Base-by-base conservation (phyloP, 2,113 vertebrate species). In the Holacanthus passer region DNA sequence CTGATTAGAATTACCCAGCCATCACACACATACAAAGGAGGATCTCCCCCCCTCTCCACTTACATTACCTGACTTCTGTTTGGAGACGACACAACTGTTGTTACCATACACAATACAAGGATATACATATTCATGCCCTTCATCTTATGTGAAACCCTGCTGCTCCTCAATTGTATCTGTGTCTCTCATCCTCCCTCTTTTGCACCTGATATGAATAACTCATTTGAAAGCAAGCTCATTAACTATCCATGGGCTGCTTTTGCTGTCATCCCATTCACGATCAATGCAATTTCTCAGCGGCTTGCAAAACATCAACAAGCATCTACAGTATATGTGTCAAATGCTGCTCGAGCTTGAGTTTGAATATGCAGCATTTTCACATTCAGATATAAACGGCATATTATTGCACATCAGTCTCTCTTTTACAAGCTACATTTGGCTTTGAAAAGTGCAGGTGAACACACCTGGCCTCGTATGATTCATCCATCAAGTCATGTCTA, bases 1-100 rank as follows among this genome's bases (percentile, higher is more conserved):
- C 74, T 91, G 90, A 91, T 92, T 85, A 85, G 89, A 91, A 92
- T 88, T 85, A 84, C 85, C 83, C 81, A 86, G 71, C 78, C 88
- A 77, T 87, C 87, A 77, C 90, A 81, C 68, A 76, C 83, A 77
- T 73, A 87, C 81, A 82, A 77, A 89, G 75, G 71, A 77, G 80
- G 82, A 71, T 78, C 87, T 84, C 70, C 78, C 37, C n/a, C 52
- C 73, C 22, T 76, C 73, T 73, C 66, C 75, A 59, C 83, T 72
- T 55, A 65, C 22, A 5, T 56, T 43, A 80, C 79, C 72, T 59
- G 72, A 73, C 66, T 81, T 62, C 41, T 62, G 60, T 5, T 73
- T 35, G 22, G 47, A 62, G 62, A 72, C n/a, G 12, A 82, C 47
- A 52, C 6, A 3, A 31, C 43, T 68, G 69, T 45, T 64, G 47